These are phyloP conservation scores for Daphoenositta chrysoptera DNA, from an alignment of 2,113 vertebrate genomes.

Conservation along the genomic window DNA sequence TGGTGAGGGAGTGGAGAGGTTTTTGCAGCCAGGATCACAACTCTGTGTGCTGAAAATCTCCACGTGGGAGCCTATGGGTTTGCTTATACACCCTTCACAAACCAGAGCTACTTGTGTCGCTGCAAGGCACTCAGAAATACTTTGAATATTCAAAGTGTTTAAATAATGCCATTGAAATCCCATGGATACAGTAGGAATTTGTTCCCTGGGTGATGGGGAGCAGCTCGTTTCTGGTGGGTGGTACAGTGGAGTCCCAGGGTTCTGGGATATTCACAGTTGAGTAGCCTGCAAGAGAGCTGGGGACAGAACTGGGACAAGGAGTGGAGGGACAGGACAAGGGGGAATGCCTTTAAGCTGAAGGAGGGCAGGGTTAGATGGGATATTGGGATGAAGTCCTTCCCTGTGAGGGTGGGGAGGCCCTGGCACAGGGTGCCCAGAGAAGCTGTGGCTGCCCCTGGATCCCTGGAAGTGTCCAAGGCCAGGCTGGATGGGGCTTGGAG, in stretches of 20 bases:
- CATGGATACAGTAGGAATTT: background rate
- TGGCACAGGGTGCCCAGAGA: background rate
- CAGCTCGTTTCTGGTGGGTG: background rate
- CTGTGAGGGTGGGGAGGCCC: accelerated
- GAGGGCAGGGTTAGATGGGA: background rate
- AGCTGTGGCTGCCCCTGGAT: background rate
- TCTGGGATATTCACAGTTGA: background rate
- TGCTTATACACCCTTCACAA: background rate
- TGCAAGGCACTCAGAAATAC: background rate
- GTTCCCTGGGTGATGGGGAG: background rate
- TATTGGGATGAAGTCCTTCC: background rate
- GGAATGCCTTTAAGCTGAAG: too few species aligned
- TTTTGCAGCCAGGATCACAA: background rate
- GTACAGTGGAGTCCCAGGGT: too few species aligned
- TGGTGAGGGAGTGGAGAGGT: accelerated
- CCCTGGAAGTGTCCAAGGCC: background rate
- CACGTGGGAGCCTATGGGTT: background rate
- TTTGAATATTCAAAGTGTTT: background rate
- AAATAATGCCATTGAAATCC: background rate
- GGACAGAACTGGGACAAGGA: background rate
- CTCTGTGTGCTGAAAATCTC: background rate
- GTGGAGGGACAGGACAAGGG: background rate
- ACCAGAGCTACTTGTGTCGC: background rate
- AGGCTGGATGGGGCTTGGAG: accelerated
- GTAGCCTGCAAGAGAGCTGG: background rate